phyloP scores from a whole-genome alignment of 2,888 invertebrate species.

The Megalurothrips usitatus region DNA sequence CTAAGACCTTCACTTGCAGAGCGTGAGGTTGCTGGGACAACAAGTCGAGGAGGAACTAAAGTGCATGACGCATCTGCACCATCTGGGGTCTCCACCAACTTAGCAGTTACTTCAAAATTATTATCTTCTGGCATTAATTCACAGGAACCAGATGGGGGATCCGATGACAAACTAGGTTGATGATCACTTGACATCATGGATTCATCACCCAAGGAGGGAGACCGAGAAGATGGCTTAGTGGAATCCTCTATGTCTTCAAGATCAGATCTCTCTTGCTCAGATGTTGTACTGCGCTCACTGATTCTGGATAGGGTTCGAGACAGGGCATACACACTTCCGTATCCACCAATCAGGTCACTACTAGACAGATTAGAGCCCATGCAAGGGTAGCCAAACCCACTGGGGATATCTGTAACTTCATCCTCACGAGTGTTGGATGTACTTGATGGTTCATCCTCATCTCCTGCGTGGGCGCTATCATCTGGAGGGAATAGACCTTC shows the following conservation, averaged over 20 bases:
- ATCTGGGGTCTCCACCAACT: slow-evolving; percentile 29
- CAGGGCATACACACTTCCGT: slow-evolving; percentile 67
- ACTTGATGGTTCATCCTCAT: slow-evolving; percentile 54
- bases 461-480: slow-evolving; percentile 49
- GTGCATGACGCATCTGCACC: slow-evolving; percentile 38
- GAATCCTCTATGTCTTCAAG: slow-evolving; percentile 65
- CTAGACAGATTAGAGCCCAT: slow-evolving; percentile 53
- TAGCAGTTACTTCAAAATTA: slow-evolving; percentile 2
- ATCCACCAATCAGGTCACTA: slow-evolving; percentile 62
- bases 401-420: slow-evolving; percentile 70
- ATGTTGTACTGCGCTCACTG: slow-evolving; percentile 82
- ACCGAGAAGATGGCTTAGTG: slow-evolving; percentile 77
- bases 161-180: slow-evolving; percentile 79
- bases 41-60: slow-evolving; percentile 7
- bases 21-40: background rate
- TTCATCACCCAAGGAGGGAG: slow-evolving; percentile 79
- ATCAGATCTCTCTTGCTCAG: slow-evolving; percentile 76
- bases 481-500: slow-evolving; percentile 77
- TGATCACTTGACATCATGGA: slow-evolving; percentile 78
- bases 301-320: slow-evolving; percentile 78
- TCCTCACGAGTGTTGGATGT: slow-evolving; percentile 60
- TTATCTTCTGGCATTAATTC: background rate
- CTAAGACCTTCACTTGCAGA: background rate
- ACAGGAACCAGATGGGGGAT: slow-evolving; percentile 54
- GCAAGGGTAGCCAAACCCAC: slow-evolving; percentile 67